phyloP scores from a whole-genome alignment of 2,888 invertebrate species.

The Apamea crenata region DNA sequence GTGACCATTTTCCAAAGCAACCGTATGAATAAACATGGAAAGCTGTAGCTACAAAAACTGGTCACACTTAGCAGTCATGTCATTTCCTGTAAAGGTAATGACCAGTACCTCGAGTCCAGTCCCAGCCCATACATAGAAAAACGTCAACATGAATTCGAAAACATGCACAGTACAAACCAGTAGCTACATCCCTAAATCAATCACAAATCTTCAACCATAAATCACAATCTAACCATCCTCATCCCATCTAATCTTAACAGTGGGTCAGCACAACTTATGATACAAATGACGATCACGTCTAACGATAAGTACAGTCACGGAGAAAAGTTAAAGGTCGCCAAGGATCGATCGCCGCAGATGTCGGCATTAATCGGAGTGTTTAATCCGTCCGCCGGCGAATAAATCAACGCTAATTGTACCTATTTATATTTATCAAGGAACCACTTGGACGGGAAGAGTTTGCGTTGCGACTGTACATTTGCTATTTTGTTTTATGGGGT shows the following conservation, averaged over 20 bases:
- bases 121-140: neutral
- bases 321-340: constrained; percentile 86
- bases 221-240: constrained; percentile 38
- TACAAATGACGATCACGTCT: constrained; percentile 67
- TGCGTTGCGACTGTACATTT: constrained; percentile 74
- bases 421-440: constrained; percentile 87
- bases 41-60: neutral
- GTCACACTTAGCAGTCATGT: neutral
- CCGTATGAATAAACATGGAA: neutral
- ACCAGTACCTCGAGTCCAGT: neutral
- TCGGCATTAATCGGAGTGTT: constrained; percentile 87
- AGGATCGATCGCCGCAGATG: constrained; percentile 87
- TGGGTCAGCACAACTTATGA: constrained; percentile 62
- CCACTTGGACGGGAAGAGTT: constrained; percentile 74
- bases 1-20: neutral
- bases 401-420: constrained; percentile 86
- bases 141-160: constrained; percentile 1
- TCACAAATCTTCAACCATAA: constrained; percentile 32
- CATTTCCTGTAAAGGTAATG: neutral
- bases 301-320: constrained; percentile 83
- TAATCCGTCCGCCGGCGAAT: constrained; percentile 84
- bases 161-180: neutral
- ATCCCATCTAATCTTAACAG: constrained; percentile 53
- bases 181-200: constrained; percentile 22
- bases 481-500: constrained; percentile 49